phyloP scores from a whole-genome alignment of 2,797 vertebrate genomes.

The Gorsachius magnificus region DNA sequence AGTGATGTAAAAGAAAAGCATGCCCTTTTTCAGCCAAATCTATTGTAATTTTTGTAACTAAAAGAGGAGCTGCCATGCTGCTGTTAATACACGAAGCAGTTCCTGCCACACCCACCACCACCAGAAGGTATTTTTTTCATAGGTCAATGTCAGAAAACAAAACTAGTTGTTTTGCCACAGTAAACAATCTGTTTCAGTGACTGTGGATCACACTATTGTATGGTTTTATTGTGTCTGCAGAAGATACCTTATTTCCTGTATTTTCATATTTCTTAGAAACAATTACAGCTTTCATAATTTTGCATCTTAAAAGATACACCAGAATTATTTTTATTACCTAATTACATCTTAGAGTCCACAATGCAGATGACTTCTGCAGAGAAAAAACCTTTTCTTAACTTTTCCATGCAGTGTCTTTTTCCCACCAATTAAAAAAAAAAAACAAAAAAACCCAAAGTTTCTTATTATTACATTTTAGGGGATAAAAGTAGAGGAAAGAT shows the following conservation, averaged over 20 bases:
- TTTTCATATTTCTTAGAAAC: not conserved
- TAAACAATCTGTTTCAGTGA: not conserved
- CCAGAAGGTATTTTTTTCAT: not conserved
- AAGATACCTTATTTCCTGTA: not conserved
- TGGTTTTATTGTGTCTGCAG: not conserved
- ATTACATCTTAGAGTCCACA: not conserved
- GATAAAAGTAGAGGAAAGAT: not conserved
- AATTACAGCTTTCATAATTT: not conserved
- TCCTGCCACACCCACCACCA: not conserved
- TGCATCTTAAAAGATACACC: not conserved
- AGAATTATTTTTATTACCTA: not conserved
- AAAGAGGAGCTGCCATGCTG: not conserved
- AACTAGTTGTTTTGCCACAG: not conserved
- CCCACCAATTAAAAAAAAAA: not conserved
- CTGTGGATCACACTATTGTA: rapidly evolving
- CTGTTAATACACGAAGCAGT: not conserved
- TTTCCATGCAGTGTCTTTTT: not conserved
- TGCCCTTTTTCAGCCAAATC: not conserved
- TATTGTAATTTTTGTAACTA: not conserved
- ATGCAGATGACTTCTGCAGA: not conserved
- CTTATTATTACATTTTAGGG: not conserved
- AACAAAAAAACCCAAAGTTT: not conserved
- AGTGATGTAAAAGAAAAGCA: not conserved
- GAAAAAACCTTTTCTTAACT: not conserved
- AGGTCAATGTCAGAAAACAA: not conserved